Evolutionary conservation across 2,888 invertebrate genomes (phyloP), one percentile per base, ranked within the genome.

Genomic region (Sarcophaga rosellei): DNA sequence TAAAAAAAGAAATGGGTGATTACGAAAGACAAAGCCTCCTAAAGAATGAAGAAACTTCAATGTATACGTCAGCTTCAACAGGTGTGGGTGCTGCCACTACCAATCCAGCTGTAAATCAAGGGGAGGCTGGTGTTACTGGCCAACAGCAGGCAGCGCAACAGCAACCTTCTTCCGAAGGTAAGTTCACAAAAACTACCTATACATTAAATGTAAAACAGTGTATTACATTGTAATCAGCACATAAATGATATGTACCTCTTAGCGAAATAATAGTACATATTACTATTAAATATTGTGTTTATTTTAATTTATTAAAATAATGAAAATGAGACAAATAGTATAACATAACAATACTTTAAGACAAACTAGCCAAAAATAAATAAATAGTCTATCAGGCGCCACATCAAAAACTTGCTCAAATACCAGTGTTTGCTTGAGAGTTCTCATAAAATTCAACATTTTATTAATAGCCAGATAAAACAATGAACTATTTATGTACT

Each of bases 11-110:
- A 84, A 93, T 93, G 93, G 90, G 91, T 85, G 93, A 93, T 90
- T 91, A 91, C 61, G 93, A 93, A 88, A 91, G 91, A 88, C 92
- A 93, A 88, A 90, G 92, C 78, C 89, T 93, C 81, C 89, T 93
- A 86, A 90, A 90, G 81, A 91, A 89, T 85, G 90, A 91, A 74
- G 92, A 92, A 23, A 88, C 89, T 63, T 89, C 89, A 68, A 89
- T 90, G 89, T 92, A 92, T 83, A 89, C 89, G n/a, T 88, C 90
- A 35, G 88, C 84, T 68, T 86, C 87, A 59, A 87, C 77, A 1
- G 62, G 65, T 1, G 86, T 68, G 1, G 69, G 69, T 10, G 78
- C 21, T 63, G 73, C 45, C 44, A n/a, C 23, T 3, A 25, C 23
- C 45, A 75, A 63, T 53, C 59, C 59, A 12, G 44, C 57, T 15